Base-by-base conservation (phyloP, 2,888 invertebrate genomes). In the Gymnocheta viridis region DNA sequence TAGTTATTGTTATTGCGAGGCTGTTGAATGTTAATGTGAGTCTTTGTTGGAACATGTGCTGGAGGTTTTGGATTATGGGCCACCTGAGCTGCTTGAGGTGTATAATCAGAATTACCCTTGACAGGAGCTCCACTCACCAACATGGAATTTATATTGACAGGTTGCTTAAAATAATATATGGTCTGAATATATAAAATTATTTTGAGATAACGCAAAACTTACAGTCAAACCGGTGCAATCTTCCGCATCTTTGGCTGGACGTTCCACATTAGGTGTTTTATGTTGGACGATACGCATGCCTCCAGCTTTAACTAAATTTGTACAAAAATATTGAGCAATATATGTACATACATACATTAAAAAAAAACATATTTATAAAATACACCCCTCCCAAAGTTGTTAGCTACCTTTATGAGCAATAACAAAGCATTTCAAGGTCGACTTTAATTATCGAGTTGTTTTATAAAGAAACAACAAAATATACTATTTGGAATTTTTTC, bases 201-300 rank as follows among this genome's bases (percentile, higher is more conserved):
- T n/a, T n/a, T n/a, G n/a, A n/a, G n/a, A 47, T 29, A 2, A 9
- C 0, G 29, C 1, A 32, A 74, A 35, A 76, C 83, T 95, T 29
- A 96, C 95, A 73, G 96, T 95, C 0, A 96, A 93, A 49, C 95
- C 95, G 0, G 95, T 95, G 82, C 95, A 94, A 89, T 96, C 96
- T 89, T 96, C 96, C 69, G 94, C 93, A 87, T 94, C 94, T 90
- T 94, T 95, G 14, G 93, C 93, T 73, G 95, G 94, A 87, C 94
- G 95, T 88, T 93, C 93, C 49, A 94, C 92, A 87, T 95, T 94
- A 6, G 95, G 94, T 1, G 93, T 92, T 92, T 97, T 97, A 90
- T 98, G 96, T 89, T 98, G 97, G 14, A 96, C 97, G 89, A 98
- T 97, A 87, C 98, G 94, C 97, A 97, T 97, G 2, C 97, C 97